Evolutionary conservation across 2,113 vertebrate species (phyloP), one percentile per base, ranked within the genome.

Genomic region (Peromyscus polionotus): DNA sequence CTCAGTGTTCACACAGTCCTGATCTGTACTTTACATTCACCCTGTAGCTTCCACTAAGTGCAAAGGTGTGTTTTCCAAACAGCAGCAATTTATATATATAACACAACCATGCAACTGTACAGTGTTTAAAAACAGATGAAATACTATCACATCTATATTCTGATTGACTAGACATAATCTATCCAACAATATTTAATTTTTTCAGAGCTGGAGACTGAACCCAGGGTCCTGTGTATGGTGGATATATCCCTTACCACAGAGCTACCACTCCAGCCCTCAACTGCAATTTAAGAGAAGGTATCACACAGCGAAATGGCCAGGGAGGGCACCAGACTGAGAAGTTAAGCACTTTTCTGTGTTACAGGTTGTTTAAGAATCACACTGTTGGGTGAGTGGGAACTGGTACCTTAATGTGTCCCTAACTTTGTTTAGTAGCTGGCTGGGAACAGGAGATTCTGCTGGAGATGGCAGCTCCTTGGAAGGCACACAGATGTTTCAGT

Each of bases 31-130:
- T 85, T 92, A 87, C 48, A 92, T 63, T 93, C 61, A 39, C 48
- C 12, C 33, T 24, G 5, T 81, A 48, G 91, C 65, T 84, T 86
- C 73, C 45, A 95, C 33, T 45, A 96, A 88, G 8, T 95, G 48
- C 28, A 84, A 93, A 91, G 42, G 85, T 77, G 54, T 61, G 68
- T 95, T 95, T 79, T 94, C 89, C 72, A 93, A 97, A 86, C 31
- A 93, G 36, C 54, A 95, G 67, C 36, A 88, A 89, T 48, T 28
- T 28, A 91, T 81, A 67, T 77, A 83, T 79, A 73, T 9, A 87
- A 63, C 39, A 93, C 7, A 85, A 90, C 16, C 83, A 63, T 72
- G 77, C 87, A 87, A 95, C 45, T 92, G n/a, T 79, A 83, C 5
- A 90, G 42, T 65, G 31, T 42, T 95, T 85, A 88, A 95, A 86